Evolutionary conservation across 2,888 invertebrate genomes (phyloP).

Genomic region (Phasia obesa): DNA sequence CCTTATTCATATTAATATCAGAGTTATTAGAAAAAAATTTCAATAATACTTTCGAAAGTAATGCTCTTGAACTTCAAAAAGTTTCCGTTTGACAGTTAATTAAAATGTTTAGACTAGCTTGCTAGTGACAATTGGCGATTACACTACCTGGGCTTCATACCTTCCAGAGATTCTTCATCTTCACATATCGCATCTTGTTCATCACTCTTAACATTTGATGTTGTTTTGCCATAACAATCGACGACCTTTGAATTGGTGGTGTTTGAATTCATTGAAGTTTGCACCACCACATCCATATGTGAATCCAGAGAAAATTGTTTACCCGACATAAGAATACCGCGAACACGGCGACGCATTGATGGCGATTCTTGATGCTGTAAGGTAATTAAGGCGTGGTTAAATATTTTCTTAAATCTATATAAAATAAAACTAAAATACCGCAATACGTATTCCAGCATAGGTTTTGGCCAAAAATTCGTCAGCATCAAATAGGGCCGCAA

Average conservation of each 20-base stretch:
- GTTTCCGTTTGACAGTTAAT: neutral
- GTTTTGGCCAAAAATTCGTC: constrained; percentile 82
- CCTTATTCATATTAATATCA: too few species aligned
- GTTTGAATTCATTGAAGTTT: constrained; percentile 85
- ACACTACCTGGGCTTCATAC: constrained; percentile 83
- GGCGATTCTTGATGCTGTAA: constrained; percentile 82
- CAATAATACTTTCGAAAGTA: too few species aligned
- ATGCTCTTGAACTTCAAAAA: too few species aligned
- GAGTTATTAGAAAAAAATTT: too few species aligned
- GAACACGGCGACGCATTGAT: constrained; percentile 93
- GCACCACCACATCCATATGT: constrained; percentile 92
- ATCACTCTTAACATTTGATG: constrained; percentile 41
- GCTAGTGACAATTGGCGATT: constrained; percentile 74
- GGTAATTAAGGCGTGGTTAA: neutral
- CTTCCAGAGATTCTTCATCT: constrained; percentile 82
- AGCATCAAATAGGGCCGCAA: constrained; percentile 93
- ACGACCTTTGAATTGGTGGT: constrained; percentile 67
- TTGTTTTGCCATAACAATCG: constrained; percentile 73
- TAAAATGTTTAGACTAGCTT: constrained; percentile 44
- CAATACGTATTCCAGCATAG: constrained; percentile 81
- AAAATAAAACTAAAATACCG: constrained; percentile 73
- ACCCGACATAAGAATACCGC: constrained; percentile 92
- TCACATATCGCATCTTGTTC: constrained; percentile 76
- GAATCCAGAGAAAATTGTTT: constrained; percentile 96
- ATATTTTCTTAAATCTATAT: neutral